Percentiles rank a stretch among this genome's conserved stretches.
phyloP scores from a whole-genome alignment of 2,113 vertebrate species.

The Pelvicachromis taeniatus region DNA sequence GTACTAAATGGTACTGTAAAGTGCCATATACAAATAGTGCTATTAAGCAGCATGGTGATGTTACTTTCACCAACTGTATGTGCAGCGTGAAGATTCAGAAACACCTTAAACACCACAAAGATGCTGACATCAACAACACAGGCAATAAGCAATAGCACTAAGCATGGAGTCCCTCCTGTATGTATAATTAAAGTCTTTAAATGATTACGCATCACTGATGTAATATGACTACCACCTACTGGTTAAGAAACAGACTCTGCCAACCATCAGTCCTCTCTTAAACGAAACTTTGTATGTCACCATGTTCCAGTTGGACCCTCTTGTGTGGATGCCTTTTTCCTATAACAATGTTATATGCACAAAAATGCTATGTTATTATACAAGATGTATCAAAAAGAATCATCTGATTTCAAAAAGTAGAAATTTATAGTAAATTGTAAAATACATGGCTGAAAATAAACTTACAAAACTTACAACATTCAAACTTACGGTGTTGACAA shows the following conservation, averaged over 20 bases:
- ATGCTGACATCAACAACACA: background rate
- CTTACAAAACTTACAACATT: background rate
- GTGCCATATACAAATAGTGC: background rate
- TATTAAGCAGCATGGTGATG: background rate
- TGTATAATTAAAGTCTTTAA: background rate
- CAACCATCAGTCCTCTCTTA: background rate
- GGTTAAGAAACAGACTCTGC: conserved; percentile 27
- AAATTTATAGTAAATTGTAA: background rate
- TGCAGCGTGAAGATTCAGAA: background rate
- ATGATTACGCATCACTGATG: conserved; percentile 22
- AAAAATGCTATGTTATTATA: background rate
- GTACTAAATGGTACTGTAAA: background rate
- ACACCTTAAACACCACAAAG: background rate
- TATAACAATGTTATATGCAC: background rate
- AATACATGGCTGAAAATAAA: background rate
- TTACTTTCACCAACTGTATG: background rate
- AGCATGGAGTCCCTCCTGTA: background rate
- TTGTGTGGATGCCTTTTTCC: background rate
- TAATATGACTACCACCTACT: conserved; percentile 63
- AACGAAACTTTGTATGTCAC: background rate
- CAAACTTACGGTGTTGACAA: background rate
- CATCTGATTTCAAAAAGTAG: background rate
- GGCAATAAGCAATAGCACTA: background rate
- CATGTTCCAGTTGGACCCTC: background rate
- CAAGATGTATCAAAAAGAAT: background rate